Evolutionary conservation across 2,888 invertebrate species (phyloP), one percentile per base, ranked within the genome.

Genomic region (Toxonevra muliebris): DNA sequence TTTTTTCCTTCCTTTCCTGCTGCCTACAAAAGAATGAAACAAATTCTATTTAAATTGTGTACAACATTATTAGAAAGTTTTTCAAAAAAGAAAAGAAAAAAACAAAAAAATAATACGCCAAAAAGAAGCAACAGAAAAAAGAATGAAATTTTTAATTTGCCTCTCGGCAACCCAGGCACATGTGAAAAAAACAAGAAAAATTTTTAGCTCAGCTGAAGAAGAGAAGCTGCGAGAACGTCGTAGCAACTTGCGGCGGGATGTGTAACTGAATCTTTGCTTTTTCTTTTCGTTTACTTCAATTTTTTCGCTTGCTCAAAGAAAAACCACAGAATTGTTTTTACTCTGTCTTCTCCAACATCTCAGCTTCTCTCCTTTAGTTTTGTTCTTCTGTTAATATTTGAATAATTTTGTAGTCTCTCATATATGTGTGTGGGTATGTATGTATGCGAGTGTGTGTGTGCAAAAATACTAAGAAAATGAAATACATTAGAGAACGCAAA

Each of bases 11-110:
- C n/a, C 48, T 13, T 15, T 10, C 48, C 48, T 13, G 48, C 11
- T n/a, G 48, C 48, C 7, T 13, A 15, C 48, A 8, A 15, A 30
- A 13, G 45, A 52, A 62, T 53, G 58, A 60, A 74, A 77, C 76
- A 82, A 81, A 81, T 81, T 81, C 82, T 81, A 82, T 81, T 82
- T 82, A 82, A 81, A 81, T 79, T 82, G 80, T 82, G 82, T 80
- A 82, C 82, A 82, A 80, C 79, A 81, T 81, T 81, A 81, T 81
- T 81, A 81, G 81, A 81, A 82, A 79, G 79, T 79, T 79, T 79
- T 78, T 74, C 74, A 72, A 73, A 74, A 70, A 70, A 72, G 72
- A 30, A 66, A 67, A 69, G 20, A 42, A 12, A 30, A 30, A 30
- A 30, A 15, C 40, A n/a, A 55, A 52, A 58, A 59, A 12, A 52